Conservation (phyloP, 2,797 vertebrate species). For the Fistularia commersonii region DNA sequence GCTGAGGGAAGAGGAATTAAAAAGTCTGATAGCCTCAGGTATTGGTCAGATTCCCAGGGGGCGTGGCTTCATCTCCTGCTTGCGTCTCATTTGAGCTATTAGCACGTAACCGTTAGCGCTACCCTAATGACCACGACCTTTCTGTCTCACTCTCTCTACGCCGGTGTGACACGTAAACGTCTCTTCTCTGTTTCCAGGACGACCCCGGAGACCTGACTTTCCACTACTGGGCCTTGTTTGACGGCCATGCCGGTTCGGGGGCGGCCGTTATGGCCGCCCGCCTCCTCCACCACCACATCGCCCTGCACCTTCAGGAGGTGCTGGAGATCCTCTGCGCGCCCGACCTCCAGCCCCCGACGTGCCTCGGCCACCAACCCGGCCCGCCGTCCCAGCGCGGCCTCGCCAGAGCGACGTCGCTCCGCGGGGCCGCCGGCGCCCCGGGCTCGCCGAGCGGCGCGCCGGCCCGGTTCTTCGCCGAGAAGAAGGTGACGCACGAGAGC, state of each 20-base stretch:
- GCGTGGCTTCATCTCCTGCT: too few species aligned
- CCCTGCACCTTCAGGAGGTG: conserved; percentile 89
- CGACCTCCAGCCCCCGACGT: conserved; percentile 80
- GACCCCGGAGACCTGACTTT: conserved; percentile 83
- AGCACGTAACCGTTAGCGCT: too few species aligned
- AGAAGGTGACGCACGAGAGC: conserved; percentile 93
- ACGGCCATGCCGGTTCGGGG: conserved; percentile 92
- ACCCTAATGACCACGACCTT: too few species aligned
- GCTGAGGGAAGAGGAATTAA: too few species aligned
- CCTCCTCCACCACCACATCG: conserved; percentile 88
- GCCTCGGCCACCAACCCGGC: conserved; percentile 76
- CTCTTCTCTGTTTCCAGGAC: conserved; percentile 48
- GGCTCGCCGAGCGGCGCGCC: conserved; percentile 85
- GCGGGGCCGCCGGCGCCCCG: conserved; percentile 84
- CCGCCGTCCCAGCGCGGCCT: conserved; percentile 78
- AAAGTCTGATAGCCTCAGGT: too few species aligned
- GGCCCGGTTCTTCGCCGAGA: conserved; percentile 93
- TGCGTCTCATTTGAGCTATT: too few species aligned
- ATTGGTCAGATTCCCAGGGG: too few species aligned
- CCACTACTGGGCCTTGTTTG: conserved; percentile 95
- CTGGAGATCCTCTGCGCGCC: conserved; percentile 86
- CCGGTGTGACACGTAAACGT: too few species aligned
- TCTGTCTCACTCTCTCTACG: too few species aligned
- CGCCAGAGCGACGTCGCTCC: conserved; percentile 86
- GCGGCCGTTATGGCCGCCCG: conserved; percentile 88